Conservation (phyloP, 2,797 vertebrate species). For the Tarsius wallacei region DNA sequence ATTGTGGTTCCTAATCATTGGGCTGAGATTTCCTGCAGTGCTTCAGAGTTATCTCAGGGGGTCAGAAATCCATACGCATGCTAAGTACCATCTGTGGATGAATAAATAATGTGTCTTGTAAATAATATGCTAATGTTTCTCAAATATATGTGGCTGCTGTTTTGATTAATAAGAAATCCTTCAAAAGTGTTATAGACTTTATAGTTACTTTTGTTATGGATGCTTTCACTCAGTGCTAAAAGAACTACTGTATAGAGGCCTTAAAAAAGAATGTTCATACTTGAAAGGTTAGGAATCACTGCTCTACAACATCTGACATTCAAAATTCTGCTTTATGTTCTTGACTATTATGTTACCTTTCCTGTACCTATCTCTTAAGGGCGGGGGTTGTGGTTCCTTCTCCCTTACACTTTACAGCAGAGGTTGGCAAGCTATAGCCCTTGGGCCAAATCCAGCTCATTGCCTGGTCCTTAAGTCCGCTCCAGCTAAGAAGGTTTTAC, state of each 20-base stretch:
- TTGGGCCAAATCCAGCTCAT: not conserved
- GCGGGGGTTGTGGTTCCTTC: not conserved
- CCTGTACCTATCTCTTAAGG: conserved; percentile 18
- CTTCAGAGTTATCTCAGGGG: not conserved
- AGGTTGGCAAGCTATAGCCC: not conserved
- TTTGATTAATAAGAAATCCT: conserved; percentile 57
- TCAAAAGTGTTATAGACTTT: conserved; percentile 8
- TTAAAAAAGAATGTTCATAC: not conserved
- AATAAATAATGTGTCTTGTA: conserved; percentile 12
- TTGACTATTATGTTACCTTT: not conserved
- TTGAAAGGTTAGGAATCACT: conserved; percentile 15
- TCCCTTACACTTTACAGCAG: not conserved
- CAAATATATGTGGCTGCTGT: not conserved
- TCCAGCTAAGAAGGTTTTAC: conserved; percentile 6
- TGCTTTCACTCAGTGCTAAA: conserved; percentile 29
- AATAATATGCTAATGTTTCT: conserved; percentile 49
- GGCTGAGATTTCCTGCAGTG: conserved; percentile 8
- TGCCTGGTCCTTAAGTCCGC: not conserved
- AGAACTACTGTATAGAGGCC: not conserved
- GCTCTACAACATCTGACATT: not conserved
- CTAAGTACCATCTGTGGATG: conserved; percentile 21
- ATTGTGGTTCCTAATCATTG: not conserved
- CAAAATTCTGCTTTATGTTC: not conserved
- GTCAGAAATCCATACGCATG: not conserved
- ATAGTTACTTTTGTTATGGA: not conserved